A percentile compares a stretch with the other conserved stretches of the same genome.
phyloP scores from a whole-genome alignment of 2,888 invertebrate genomes.

The Cheiracanthium punctorium region DNA sequence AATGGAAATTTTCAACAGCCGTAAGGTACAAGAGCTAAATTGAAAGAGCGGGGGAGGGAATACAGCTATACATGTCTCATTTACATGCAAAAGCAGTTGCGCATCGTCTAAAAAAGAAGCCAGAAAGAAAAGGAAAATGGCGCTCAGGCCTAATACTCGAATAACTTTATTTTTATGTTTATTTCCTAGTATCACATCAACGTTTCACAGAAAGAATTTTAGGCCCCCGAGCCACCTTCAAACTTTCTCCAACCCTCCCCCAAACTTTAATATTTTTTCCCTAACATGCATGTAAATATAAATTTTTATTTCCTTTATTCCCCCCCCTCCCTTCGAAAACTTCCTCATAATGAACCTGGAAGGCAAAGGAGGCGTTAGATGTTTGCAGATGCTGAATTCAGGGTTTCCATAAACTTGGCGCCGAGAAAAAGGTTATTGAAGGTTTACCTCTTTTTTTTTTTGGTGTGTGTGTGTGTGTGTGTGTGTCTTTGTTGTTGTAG shows the following conservation, averaged over 20 bases:
- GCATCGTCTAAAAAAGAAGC: constrained; percentile 8
- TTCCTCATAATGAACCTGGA: constrained; percentile 30
- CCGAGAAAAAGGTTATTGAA: no score
- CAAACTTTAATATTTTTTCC: not conserved
- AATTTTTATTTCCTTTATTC: not conserved
- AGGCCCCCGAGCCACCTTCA: not conserved
- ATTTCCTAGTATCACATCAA: constrained; percentile 24
- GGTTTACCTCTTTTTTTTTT: no score
- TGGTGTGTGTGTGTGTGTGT: no score
- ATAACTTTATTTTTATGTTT: constrained; percentile 31
- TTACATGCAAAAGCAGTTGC: constrained; percentile 46
- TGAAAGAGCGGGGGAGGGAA: no score
- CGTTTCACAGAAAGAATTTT: constrained; percentile 6
- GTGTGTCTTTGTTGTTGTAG: no score
- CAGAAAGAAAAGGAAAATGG: not conserved
- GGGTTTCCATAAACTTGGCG: constrained; percentile 34
- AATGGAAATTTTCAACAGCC: constrained; percentile 13
- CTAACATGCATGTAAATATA: no score
- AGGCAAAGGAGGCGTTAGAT: constrained; percentile 23
- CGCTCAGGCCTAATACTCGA: constrained; percentile 6
- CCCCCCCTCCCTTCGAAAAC: constrained; percentile 17
- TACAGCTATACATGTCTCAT: constrained; percentile 3
- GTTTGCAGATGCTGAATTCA: constrained; percentile 22
- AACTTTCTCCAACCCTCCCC: no score
- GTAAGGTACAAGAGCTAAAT: not conserved